Evolutionary conservation across 2,113 vertebrate species (phyloP).

Genomic region (Rhagologus leucostigma): DNA sequence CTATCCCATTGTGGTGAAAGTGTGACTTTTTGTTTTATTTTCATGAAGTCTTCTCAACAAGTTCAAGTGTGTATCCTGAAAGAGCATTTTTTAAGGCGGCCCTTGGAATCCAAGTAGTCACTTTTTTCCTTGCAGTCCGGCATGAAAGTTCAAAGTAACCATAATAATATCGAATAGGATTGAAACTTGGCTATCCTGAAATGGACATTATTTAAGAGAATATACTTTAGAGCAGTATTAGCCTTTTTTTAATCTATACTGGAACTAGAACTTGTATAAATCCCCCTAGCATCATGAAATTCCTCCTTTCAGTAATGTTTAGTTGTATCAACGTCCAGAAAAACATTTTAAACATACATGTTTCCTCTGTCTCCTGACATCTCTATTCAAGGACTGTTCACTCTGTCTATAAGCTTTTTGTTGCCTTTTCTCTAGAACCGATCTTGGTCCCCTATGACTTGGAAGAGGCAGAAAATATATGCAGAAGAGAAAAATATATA

Average conservation of each 20-base stretch:
- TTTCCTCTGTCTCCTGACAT: background rate
- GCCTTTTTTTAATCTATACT: background rate
- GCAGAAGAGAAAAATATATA: background rate
- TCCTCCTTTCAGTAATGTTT: background rate
- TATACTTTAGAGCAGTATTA: background rate
- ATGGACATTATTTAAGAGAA: background rate
- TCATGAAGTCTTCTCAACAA: background rate
- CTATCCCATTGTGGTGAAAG: background rate
- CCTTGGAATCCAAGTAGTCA: background rate
- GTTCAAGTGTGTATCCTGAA: background rate
- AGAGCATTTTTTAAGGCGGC: background rate
- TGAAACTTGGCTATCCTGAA: background rate
- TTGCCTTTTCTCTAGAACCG: background rate
- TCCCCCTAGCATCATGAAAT: background rate
- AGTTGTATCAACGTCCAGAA: background rate
- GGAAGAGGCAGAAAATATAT: background rate
- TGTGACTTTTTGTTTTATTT: background rate
- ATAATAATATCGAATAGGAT: background rate
- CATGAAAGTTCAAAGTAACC: background rate
- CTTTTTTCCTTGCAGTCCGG: accelerated
- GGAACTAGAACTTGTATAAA: background rate
- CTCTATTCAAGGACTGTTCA: background rate
- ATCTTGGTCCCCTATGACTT: background rate
- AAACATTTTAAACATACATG: background rate
- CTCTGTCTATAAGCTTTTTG: background rate